Conservation (phyloP, 2,113 vertebrate species). For the Anoura caudifer region DNA sequence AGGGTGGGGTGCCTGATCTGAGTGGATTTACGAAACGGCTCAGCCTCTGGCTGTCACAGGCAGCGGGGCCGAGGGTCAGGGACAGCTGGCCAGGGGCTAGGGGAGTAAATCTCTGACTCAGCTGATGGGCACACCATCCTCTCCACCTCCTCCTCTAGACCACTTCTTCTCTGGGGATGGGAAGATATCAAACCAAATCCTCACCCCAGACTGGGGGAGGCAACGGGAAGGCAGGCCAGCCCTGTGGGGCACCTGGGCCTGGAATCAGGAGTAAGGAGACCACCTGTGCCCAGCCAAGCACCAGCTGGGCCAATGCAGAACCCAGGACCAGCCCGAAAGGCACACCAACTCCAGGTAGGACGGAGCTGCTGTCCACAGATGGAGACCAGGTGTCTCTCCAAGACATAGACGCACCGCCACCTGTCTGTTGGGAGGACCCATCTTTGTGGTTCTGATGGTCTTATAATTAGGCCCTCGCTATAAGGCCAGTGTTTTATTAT, state of each 20-base stretch:
- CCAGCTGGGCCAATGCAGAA: no score
- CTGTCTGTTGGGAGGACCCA: background rate
- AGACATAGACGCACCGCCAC: background rate
- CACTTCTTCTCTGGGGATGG: background rate
- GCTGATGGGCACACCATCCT: fast-evolving
- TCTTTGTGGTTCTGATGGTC: background rate
- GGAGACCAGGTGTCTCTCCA: fast-evolving
- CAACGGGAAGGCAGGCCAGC: background rate
- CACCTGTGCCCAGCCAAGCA: fast-evolving
- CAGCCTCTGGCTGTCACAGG: fast-evolving
- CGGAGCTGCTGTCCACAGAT: fast-evolving
- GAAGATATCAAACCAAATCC: background rate
- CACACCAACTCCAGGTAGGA: no score
- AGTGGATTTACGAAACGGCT: fast-evolving
- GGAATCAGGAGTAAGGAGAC: fast-evolving
- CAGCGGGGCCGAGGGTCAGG: no score
- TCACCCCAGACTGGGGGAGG: no score
- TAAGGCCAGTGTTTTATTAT: background rate
- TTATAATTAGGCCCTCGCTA: background rate
- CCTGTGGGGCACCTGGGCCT: fast-evolving
- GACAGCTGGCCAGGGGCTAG: fast-evolving
- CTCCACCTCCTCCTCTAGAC: background rate
- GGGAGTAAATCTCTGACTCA: background rate
- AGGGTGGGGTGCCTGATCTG: fast-evolving
- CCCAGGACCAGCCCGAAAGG: background rate